A percentile compares a stretch with the other conserved stretches of the same genome.
Evolutionary conservation across 2,113 vertebrate species (phyloP).

Genomic region (Indicator indicator): DNA sequence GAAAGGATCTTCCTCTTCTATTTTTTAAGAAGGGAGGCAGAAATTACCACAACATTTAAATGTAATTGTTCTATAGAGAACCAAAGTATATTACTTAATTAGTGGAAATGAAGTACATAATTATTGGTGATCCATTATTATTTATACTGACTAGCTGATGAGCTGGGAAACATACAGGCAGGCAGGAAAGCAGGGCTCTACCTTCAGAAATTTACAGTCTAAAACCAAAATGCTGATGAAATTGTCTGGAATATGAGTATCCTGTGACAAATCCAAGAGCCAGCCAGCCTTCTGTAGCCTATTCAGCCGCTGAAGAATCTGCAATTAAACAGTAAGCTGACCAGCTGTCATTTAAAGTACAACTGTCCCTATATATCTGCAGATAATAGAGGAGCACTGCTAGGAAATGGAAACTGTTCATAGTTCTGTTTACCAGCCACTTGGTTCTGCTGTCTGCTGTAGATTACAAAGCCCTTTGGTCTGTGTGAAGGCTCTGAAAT

Average conservation of each 20-base stretch:
- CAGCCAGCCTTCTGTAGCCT: constrained; percentile 10
- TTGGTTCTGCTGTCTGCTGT: background rate
- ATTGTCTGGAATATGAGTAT: constrained; percentile 1
- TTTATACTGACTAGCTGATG: background rate
- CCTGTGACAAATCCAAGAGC: constrained; percentile 30
- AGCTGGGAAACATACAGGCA: background rate
- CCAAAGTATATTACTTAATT: background rate
- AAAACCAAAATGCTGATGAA: background rate
- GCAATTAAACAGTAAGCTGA: constrained; percentile 8
- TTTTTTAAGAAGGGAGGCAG: background rate
- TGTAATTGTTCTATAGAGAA: background rate
- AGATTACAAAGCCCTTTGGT: background rate
- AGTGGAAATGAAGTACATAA: background rate
- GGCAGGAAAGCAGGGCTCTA: background rate
- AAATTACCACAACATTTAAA: background rate
- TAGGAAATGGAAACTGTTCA: background rate
- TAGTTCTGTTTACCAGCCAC: background rate
- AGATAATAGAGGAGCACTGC: background rate
- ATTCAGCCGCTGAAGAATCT: constrained; percentile 11
- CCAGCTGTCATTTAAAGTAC: constrained; percentile 12
- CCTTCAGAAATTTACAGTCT: background rate
- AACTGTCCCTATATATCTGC: constrained; percentile 39
- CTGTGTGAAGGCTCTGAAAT: background rate
- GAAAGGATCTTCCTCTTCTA: background rate
- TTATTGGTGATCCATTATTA: background rate